phyloP scores from a whole-genome alignment of 2,797 vertebrate genomes.

The Alectoris magna region DNA sequence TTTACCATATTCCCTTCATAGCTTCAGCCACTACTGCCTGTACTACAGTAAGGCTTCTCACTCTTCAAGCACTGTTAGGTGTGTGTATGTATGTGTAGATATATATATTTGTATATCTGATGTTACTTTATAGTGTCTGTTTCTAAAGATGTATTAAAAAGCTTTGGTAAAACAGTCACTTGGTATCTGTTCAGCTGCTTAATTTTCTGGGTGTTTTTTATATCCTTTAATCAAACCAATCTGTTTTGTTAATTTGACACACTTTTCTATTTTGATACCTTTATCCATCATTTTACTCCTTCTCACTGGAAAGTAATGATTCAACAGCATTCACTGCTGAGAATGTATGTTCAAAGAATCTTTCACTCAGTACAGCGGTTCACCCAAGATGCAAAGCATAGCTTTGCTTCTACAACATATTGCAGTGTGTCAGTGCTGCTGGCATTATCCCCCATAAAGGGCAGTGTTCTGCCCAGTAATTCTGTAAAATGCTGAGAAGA shows the following conservation, averaged over 20 bases:
- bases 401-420: not conserved
- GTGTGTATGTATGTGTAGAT: accelerated
- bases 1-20: not conserved
- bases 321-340: not conserved
- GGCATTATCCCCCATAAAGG: accelerated
- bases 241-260: not conserved
- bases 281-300: not conserved
- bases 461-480: accelerated
- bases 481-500: not conserved
- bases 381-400: accelerated
- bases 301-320: not conserved
- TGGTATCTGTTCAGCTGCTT: not conserved
- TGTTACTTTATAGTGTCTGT: not conserved
- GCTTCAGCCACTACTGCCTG: accelerated
- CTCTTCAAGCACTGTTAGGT: not conserved
- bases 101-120: not conserved
- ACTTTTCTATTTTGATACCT: not conserved
- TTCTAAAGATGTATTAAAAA: not conserved
- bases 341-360: not conserved
- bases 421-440: not conserved
- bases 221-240: accelerated
- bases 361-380: not conserved
- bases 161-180: not conserved
- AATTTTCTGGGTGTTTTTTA: not conserved
- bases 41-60: not conserved